phyloP scores from a whole-genome alignment of 64 coral and sea anemone genomes.

The Stichodactyla mertensii region DNA sequence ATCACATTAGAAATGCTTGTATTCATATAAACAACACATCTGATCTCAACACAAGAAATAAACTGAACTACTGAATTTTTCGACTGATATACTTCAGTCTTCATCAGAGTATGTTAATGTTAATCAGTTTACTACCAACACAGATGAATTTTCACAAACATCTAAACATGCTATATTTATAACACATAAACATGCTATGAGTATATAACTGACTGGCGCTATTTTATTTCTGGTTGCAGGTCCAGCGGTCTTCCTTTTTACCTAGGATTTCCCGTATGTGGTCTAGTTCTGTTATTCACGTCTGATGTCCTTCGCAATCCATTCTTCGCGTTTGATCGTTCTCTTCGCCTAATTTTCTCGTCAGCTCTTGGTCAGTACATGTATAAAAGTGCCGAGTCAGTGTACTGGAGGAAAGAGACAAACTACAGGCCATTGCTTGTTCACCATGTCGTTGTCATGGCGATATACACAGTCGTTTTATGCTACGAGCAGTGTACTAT shows the following conservation, averaged over 20 bases:
- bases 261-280: constrained; percentile 13
- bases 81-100: too few relatives aligned
- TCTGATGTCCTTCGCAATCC: constrained; percentile 40
- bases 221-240: constrained; percentile 30
- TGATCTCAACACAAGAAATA: too few relatives aligned
- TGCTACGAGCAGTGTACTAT: constrained; percentile 48
- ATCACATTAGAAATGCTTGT: too few relatives aligned
- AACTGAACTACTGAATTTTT: too few relatives aligned
- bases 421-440: constrained; percentile 52
- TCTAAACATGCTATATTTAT: too few relatives aligned
- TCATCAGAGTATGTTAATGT: too few relatives aligned
- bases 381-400: constrained; percentile 57
- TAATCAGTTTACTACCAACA: too few relatives aligned
- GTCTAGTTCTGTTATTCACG: constrained; percentile 27
- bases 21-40: too few relatives aligned
- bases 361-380: constrained; percentile 52
- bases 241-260: constrained; percentile 48
- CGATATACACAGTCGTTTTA: constrained; percentile 31
- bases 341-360: constrained; percentile 42
- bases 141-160: too few relatives aligned
- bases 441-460: constrained; percentile 55
- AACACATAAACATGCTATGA: too few relatives aligned
- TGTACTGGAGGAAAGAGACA: constrained; percentile 29
- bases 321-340: constrained; percentile 28
- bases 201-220: too few relatives aligned